Percentiles rank a stretch among this genome's conserved stretches.
Conservation (phyloP, 1,140 invertebrate species). For the Caenorhabditis brenneri region DNA sequence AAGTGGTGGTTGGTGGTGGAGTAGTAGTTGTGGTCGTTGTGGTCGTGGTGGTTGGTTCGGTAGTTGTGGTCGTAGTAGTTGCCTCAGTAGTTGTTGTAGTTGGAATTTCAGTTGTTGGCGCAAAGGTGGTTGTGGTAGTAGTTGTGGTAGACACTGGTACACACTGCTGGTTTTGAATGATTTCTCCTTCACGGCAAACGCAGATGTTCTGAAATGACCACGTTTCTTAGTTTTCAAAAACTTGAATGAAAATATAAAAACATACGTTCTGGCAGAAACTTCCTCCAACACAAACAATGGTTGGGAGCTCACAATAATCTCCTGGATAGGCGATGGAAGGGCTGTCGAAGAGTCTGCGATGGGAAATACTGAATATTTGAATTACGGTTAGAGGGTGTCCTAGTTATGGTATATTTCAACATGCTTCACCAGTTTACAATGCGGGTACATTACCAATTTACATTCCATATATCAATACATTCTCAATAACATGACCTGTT, state of each 20-base stretch:
- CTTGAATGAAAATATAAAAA: background rate
- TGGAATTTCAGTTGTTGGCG: background rate
- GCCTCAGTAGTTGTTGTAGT: slow-evolving; percentile 5
- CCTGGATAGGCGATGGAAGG: slow-evolving; percentile 20
- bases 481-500: background rate
- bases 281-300: slow-evolving; percentile 42
- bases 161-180: background rate
- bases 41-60: slow-evolving; percentile 6
- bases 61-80: slow-evolving; percentile 29
- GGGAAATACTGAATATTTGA: slow-evolving; percentile 1
- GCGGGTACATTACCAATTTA: background rate
- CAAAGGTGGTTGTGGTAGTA: background rate
- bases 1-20: background rate
- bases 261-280: slow-evolving; percentile 22
- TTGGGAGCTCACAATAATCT: slow-evolving; percentile 38
- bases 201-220: slow-evolving; percentile 40
- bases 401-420: slow-evolving; percentile 6
- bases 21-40: slow-evolving; percentile 35
- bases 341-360: slow-evolving; percentile 42
- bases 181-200: slow-evolving; percentile 34
- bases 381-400: background rate
- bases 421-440: slow-evolving; percentile 37
- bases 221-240: background rate
- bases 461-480: background rate
- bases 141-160: slow-evolving; percentile 9